Evolutionary conservation across 2,888 invertebrate species (phyloP), one percentile per base, ranked within the genome.

Genomic region (Scaptomyza cyrtandrae): DNA sequence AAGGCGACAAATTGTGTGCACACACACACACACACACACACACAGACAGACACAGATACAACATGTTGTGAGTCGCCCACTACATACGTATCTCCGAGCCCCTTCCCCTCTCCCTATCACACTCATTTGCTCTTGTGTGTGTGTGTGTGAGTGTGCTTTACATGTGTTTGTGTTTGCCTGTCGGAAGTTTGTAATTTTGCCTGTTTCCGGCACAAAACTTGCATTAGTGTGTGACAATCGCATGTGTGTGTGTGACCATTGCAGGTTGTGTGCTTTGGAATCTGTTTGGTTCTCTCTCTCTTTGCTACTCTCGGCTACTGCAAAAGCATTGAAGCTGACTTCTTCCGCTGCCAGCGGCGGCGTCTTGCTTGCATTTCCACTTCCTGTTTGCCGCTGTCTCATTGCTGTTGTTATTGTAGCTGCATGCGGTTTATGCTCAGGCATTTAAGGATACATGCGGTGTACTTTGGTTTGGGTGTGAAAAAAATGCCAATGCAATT

Each of bases 161-260:
- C 81, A 82, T 83, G 80, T 80, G 80, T 77, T 77, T 83, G 80
- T 80, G 83, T 83, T 80, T 83, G 81, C 61, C 86, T 90, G 89
- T 84, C 91, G 91, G 91, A 91, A 91, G 90, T 91, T 91, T 90
- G 91, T 91, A 90, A 91, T 91, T 90, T 91, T 85, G 82, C 90
- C 86, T 89, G 91, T 90, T 91, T 91, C 90, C 90, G 82, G 87
- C 86, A 78, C 89, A 90, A 90, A 85, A 88, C 90, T 90, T 89
- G 83, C 83, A 89, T 89, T 90, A 87, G 89, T 88, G 78, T 70
- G 59, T 9, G 52, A 56, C 46, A 48, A 37, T 44, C 61, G 13
- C 54, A 35, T 24, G 37, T 19, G 24, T 9, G 19, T 43, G 46
- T 41, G 44, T 13, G 57, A n/a, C n/a, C n/a, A n/a, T n/a, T 65